Evolutionary conservation across 2,797 vertebrate genomes (phyloP), one percentile per base, ranked within the genome.

Genomic region (Pseudochromis fuscus): DNA sequence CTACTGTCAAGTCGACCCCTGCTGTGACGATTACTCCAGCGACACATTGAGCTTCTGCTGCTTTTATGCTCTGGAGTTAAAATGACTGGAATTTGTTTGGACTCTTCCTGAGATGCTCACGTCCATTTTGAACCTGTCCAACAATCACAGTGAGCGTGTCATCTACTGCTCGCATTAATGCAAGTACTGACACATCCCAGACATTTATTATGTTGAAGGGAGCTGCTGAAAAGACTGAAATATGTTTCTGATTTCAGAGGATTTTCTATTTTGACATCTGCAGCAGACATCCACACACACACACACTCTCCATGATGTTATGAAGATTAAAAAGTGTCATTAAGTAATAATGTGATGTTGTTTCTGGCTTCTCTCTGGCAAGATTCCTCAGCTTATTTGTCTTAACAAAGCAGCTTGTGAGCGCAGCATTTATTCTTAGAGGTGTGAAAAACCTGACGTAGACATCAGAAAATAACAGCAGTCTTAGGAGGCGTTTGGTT

Each of bases 401-500:
- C 60, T n/a, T 53, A 74, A 75, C 73, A 83, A 84, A 73, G 79
- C 81, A 83, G 75, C 71, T 80, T 71, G 77, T 77, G 75, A 82
- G 80, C 67, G 58, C 61, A 67, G 77, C 49, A 52, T 83, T 91
- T 92, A 89, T 91, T 90, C 78, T 82, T 84, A 38, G 87, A 94
- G 83, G 92, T 93, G 92, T 89, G 91, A 94, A 91, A 84, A 87
- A 84, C 67, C 60, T 91, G 90, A 93, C 82, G 90, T 86, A 68
- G 76, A 89, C 91, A 87, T 93, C 91, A 92, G 88, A 93, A n/a
- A 94, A 94, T 94, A 94, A 94, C 87, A 79, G 75, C 84, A 48
- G 79, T 82, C 77, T 81, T 81, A 66, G 86, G 73, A 89, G 82
- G 82, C 75, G 63, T 87, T 87, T 89, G 74, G 93, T 94, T 93